These are phyloP conservation scores for Oligia latruncula DNA, from an alignment of 2,888 invertebrate species.

Conservation along the genomic window DNA sequence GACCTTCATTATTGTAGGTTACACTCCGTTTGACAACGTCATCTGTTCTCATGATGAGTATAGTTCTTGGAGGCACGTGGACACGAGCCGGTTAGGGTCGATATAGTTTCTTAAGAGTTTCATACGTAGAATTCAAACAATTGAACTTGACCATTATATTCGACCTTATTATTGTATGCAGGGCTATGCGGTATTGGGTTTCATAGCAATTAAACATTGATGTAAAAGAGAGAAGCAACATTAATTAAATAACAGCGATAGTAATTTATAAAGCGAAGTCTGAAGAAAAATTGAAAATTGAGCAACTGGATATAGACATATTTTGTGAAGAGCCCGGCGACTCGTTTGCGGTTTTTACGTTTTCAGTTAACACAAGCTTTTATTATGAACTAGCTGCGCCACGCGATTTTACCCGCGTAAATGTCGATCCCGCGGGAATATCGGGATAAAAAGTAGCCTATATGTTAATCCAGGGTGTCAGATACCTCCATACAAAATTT, in stretches of 20 bases:
- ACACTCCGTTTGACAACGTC: slow-evolving; percentile 45
- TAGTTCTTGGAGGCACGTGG: slow-evolving; percentile 1
- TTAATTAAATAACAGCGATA: background rate
- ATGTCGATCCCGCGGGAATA: too few species aligned
- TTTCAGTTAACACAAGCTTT: background rate
- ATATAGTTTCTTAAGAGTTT: slow-evolving; percentile 27
- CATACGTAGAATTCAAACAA: slow-evolving; percentile 27
- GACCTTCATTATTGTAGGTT: slow-evolving; percentile 67
- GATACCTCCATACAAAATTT: too few species aligned
- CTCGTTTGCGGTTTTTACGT: background rate
- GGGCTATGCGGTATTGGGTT: background rate
- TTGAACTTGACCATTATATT: slow-evolving; percentile 23
- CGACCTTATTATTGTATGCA: slow-evolving; percentile 11
- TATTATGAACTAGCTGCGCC: too few species aligned
- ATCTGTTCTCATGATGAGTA: slow-evolving; percentile 37
- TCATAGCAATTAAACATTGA: background rate
- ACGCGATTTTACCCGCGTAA: too few species aligned
- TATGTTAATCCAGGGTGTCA: too few species aligned
- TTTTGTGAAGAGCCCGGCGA: background rate
- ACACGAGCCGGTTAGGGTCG: background rate
- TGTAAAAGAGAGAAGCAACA: background rate
- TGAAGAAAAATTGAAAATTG: background rate
- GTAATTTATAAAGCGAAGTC: background rate
- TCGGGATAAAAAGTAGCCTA: too few species aligned
- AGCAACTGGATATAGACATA: slow-evolving; percentile 3